phyloP scores from a whole-genome alignment of 2,888 invertebrate species.

The Lepidocyrtoides sp. region DNA sequence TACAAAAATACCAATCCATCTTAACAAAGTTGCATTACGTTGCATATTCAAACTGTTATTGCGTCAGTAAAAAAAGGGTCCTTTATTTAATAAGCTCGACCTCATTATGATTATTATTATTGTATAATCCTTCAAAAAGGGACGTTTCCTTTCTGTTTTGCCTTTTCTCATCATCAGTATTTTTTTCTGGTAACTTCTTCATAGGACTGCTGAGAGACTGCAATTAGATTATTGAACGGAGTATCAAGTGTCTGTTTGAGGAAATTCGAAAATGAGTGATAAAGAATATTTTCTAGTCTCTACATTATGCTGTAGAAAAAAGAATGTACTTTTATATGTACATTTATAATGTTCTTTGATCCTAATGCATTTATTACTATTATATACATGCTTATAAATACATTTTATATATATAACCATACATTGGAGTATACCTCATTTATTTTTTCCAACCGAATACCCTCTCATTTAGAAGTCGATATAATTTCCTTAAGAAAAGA shows the following conservation, averaged over 20 bases:
- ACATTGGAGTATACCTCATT: not conserved
- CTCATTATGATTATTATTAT: constrained; percentile 77
- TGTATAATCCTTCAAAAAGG: constrained; percentile 67
- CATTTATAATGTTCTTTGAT: not conserved
- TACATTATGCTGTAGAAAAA: not conserved
- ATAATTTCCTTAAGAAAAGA: constrained; percentile 61
- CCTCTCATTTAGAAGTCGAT: constrained; percentile 55
- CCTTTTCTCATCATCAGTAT: constrained; percentile 9
- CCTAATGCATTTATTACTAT: not conserved
- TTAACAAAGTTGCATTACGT: constrained; percentile 74
- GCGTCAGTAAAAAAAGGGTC: constrained; percentile 51
- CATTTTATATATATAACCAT: not conserved
- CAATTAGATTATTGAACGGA: constrained; percentile 37
- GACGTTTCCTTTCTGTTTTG: constrained; percentile 44
- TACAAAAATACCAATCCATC: constrained; percentile 75
- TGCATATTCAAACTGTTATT: constrained; percentile 72
- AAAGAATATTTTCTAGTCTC: not conserved
- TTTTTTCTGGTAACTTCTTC: constrained; percentile 19
- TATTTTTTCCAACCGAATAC: constrained; percentile 5
- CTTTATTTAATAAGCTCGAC: constrained; percentile 75
- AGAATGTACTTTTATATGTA: not conserved
- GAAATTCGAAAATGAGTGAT: constrained; percentile 40
- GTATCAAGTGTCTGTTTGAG: constrained; percentile 36
- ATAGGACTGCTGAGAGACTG: constrained; percentile 41
- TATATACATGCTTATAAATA: not conserved